A percentile compares a stretch with the other conserved stretches of the same genome.
Conservation (phyloP, 2,797 vertebrate genomes). For the Chiloscyllium punctatum region DNA sequence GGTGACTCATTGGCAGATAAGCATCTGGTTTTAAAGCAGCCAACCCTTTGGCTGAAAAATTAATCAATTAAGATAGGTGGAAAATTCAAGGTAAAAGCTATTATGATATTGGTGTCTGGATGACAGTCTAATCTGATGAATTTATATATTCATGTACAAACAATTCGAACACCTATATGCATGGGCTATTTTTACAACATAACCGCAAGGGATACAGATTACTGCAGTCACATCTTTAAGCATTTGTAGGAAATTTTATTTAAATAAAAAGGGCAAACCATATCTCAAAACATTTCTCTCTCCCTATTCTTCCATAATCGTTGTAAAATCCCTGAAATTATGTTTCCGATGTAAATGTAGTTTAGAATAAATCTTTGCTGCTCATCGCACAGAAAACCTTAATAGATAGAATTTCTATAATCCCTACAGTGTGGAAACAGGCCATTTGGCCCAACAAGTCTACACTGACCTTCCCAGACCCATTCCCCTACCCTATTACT, state of each 20-base stretch:
- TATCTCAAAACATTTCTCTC: background rate
- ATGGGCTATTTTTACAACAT: background rate
- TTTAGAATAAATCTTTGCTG: background rate
- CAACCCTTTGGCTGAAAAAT: background rate
- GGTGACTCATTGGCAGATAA: background rate
- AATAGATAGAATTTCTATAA: too few species aligned
- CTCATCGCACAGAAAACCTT: background rate
- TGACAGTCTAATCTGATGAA: background rate
- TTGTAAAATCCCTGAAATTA: background rate
- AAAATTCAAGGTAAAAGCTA: conserved; percentile 4
- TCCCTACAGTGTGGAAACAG: too few species aligned
- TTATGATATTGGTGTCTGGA: background rate
- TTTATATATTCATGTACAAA: background rate
- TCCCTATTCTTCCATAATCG: background rate
- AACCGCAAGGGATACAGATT: background rate
- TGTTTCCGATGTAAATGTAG: background rate
- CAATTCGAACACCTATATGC: background rate
- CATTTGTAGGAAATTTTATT: background rate
- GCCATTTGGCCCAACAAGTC: too few species aligned
- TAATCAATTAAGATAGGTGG: background rate
- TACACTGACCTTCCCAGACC: too few species aligned
- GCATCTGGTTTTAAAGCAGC: background rate
- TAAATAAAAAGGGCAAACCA: background rate
- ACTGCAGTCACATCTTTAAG: background rate
- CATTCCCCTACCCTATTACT: too few species aligned